Evolutionary conservation across 1,140 invertebrate species (phyloP), one percentile per base, ranked within the genome.

Genomic region (Sitobion miscanthi): DNA sequence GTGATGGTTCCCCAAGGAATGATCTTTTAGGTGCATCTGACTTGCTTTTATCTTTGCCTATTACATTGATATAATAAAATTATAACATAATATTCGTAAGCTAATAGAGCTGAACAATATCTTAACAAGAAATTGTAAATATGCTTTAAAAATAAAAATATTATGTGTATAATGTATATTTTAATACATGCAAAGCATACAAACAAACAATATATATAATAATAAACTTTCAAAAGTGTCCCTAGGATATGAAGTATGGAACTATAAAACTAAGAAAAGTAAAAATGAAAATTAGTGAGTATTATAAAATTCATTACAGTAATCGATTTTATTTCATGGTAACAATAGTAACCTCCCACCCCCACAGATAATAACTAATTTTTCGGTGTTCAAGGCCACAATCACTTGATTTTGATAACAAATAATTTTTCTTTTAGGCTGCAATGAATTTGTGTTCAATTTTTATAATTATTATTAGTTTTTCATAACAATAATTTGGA

Each of bases 1-100:
- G 94, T n/a, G 93, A 93, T 86, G 94, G 94, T 83, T 94, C 94
- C 9, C 94, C 94, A 23, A 95, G 90, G 49, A 94, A 93, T 25
- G 94, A 93, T 91, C 86, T 88, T 88, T 93, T 93, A 82, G 94
- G 54, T 69, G 8, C 23, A 49, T 1, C 49, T 3, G 17, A 42
- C 1, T 69, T 77, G 47, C 8, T 91, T 69, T 93, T 93, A 42
- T 86, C 91, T 83, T 83, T 92, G 45, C 23, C 91, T 93, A 93
- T 35, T n/a, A 82, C 3, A 91, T 45, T 62, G 2, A 49, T 8
- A 85, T 1, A 85, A 25, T 38, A 45, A 25, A 45, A 45, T 45
- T 69, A 69, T 11, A 69, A n/a, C 14, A 87, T 87, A 62, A 62
- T 86, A 52, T 45, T 85, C 8, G 30, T 77, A n/a, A 77, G 30